Percentiles rank a stretch among this genome's conserved stretches.
phyloP scores from a whole-genome alignment of 2,888 invertebrate species.

The Falcaria lacertinaria region DNA sequence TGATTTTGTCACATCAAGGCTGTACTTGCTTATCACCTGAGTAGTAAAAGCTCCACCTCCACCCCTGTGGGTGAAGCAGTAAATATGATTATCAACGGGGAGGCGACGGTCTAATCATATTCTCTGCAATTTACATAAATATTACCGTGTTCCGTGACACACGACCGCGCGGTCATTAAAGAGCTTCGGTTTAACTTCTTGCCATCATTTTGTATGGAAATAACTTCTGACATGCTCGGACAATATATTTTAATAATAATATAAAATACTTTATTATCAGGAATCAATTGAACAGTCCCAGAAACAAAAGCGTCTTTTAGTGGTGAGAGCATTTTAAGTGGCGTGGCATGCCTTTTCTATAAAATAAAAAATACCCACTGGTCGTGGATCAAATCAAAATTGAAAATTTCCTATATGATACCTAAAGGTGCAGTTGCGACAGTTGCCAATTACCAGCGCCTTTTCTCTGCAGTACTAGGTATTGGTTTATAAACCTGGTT shows the following conservation, averaged over 20 bases:
- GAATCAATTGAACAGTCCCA: too few relatives aligned
- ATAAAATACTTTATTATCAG: background rate
- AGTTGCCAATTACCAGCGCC: too few relatives aligned
- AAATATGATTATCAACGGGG: slow-evolving; percentile 79
- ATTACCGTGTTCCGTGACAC: slow-evolving; percentile 77
- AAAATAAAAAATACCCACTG: too few relatives aligned
- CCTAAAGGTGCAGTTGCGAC: too few relatives aligned
- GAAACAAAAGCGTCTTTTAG: too few relatives aligned
- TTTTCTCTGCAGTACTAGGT: too few relatives aligned
- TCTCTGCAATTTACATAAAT: slow-evolving; percentile 79
- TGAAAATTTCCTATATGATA: too few relatives aligned
- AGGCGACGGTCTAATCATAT: slow-evolving; percentile 78
- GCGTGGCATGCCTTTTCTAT: too few relatives aligned
- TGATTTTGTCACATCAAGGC: too few relatives aligned
- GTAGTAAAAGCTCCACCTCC: background rate
- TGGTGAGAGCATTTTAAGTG: too few relatives aligned
- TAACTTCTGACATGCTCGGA: background rate
- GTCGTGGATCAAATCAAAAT: too few relatives aligned
- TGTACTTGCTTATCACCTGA: background rate
- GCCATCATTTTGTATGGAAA: slow-evolving; percentile 4
- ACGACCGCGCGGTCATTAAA: slow-evolving; percentile 57
- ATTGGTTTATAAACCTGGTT: too few relatives aligned
- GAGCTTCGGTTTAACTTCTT: slow-evolving; percentile 42
- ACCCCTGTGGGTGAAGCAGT: slow-evolving; percentile 40
- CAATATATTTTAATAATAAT: background rate